Percentiles rank a stretch among this genome's conserved stretches.
Conservation (phyloP, 2,888 invertebrate genomes). For the Papilio gigon region DNA sequence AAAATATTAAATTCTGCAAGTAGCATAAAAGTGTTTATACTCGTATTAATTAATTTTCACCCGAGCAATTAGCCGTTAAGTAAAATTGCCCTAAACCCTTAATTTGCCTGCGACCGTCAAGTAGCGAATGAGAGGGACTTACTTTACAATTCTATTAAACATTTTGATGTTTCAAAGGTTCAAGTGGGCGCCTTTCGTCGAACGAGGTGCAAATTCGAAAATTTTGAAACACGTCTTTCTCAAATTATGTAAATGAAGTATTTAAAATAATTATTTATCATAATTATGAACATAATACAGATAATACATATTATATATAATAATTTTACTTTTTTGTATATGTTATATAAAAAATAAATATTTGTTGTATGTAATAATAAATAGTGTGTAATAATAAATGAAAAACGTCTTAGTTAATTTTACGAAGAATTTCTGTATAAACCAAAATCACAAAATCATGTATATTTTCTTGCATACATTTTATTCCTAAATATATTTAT, state of each 20-base stretch:
- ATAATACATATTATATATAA: too few relatives aligned
- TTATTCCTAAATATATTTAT: too few relatives aligned
- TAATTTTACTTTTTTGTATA: too few relatives aligned
- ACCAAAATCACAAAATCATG: too few relatives aligned
- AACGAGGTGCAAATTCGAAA: conserved; percentile 31
- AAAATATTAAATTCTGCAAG: not conserved
- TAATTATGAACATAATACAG: too few relatives aligned
- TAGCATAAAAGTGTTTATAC: conserved; percentile 10
- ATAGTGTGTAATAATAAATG: too few relatives aligned
- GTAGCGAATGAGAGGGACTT: conserved; percentile 38
- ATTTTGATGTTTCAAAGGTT: conserved; percentile 33
- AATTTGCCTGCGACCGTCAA: conserved; percentile 37
- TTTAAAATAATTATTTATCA: not conserved
- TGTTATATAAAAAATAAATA: too few relatives aligned
- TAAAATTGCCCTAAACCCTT: conserved; percentile 38
- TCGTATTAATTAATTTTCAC: conserved; percentile 31
- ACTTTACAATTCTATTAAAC: conserved; percentile 38
- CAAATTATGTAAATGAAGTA: not conserved
- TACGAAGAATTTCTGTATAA: too few relatives aligned
- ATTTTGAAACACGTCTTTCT: not conserved
- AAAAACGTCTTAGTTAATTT: too few relatives aligned
- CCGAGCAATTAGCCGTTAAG: conserved; percentile 35
- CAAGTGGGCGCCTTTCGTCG: conserved; percentile 30
- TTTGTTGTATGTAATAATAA: too few relatives aligned
- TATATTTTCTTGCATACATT: too few relatives aligned